These are phyloP conservation scores for Setophaga petechia DNA, from an alignment of 2,113 vertebrate species.

Conservation along the genomic window DNA sequence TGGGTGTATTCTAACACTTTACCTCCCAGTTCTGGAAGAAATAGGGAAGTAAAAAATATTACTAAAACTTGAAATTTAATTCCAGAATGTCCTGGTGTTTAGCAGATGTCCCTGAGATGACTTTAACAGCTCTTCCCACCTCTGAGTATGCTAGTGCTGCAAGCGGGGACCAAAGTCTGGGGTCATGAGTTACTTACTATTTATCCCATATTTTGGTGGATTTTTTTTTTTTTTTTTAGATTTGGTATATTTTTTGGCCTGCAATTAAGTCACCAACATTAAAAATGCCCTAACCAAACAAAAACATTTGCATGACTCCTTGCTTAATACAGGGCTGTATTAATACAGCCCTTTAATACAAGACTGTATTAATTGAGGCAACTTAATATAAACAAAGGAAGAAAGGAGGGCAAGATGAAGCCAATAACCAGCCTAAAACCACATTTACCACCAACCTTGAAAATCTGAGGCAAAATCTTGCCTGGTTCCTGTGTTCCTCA, in stretches of 20 bases:
- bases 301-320: not conserved
- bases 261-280: not conserved
- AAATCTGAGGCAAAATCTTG: not conserved
- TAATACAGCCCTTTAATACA: not conserved
- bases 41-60: not conserved
- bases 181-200: not conserved
- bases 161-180: not conserved
- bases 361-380: not conserved
- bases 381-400: not conserved
- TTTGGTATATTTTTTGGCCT: not conserved
- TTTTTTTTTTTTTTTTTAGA: not conserved
- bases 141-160: not conserved
- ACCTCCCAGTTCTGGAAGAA: not conserved
- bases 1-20: not conserved
- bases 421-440: not conserved
- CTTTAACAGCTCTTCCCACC: not conserved
- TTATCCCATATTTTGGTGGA: not conserved
- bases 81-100: not conserved
- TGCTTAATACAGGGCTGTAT: not conserved
- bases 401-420: not conserved
- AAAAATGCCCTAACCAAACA: not conserved
- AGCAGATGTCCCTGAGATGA: not conserved
- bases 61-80: not conserved
- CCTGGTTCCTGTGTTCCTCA: not conserved
- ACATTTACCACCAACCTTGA: slow-evolving; percentile 2